Conservation (phyloP, 2,888 invertebrate species). For the Machimus atricapillus region DNA sequence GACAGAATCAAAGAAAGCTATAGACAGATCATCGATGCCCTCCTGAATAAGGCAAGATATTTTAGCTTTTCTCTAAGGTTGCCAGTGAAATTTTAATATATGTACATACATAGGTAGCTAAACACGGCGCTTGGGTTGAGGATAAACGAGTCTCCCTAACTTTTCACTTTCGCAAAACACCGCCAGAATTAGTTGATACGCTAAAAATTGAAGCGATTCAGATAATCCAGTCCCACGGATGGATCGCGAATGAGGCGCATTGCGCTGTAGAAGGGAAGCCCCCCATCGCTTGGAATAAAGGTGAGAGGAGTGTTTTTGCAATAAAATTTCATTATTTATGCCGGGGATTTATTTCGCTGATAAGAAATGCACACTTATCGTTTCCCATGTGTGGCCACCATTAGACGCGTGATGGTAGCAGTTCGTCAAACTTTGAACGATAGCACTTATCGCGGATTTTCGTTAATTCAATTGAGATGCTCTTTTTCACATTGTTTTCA, state of each 20-base stretch:
- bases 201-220: constrained; percentile 67
- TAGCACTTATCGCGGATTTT: neutral
- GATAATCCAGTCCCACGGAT: constrained; percentile 72
- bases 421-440: neutral
- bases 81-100: neutral
- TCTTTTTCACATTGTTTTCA: neutral
- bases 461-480: neutral
- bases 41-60: constrained; percentile 67
- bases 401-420: neutral
- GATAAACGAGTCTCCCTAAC: constrained; percentile 76
- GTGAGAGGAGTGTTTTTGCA: constrained; percentile 51
- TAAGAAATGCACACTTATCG: neutral
- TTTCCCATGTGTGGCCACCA: neutral
- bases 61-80: neutral
- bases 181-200: constrained; percentile 65
- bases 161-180: constrained; percentile 76
- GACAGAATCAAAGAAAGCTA: constrained; percentile 71
- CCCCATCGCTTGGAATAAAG: constrained; percentile 80
- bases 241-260: constrained; percentile 71
- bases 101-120: constrained; percentile 62
- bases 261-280: constrained; percentile 80
- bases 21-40: constrained; percentile 67
- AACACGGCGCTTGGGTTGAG: constrained; percentile 78
- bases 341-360: neutral
- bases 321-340: neutral